These are phyloP conservation scores for Bombycilla garrulus DNA, from an alignment of 2,113 vertebrate species.

Conservation along the genomic window DNA sequence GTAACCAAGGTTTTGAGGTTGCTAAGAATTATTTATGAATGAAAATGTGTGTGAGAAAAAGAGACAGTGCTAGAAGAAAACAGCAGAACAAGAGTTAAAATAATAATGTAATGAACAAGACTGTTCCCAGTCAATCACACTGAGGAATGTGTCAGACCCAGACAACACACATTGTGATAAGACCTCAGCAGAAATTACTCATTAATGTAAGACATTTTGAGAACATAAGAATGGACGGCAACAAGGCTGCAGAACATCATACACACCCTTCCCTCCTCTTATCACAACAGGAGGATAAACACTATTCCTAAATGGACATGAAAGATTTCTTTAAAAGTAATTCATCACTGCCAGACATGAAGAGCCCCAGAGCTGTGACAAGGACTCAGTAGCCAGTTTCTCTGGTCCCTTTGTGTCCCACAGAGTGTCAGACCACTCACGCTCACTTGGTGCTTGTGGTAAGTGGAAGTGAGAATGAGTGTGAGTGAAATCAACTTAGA, in stretches of 20 bases:
- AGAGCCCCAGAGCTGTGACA: background rate
- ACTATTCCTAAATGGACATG: background rate
- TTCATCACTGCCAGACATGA: background rate
- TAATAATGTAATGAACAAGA: background rate
- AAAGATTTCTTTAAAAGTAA: background rate
- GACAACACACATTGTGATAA: background rate
- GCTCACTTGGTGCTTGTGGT: background rate
- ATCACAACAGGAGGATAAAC: background rate
- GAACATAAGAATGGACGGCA: background rate
- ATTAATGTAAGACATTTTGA: background rate
- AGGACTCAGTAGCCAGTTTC: background rate
- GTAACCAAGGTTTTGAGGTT: background rate
- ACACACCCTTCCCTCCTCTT: background rate
- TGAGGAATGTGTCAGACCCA: constrained; percentile 1
- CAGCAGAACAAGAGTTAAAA: background rate
- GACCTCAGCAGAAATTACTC: background rate
- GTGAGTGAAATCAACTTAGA: background rate
- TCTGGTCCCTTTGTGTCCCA: background rate
- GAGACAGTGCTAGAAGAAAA: background rate
- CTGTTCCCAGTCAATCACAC: background rate
- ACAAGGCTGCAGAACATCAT: background rate
- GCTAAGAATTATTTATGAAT: background rate
- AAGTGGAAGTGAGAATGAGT: background rate
- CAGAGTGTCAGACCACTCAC: background rate
- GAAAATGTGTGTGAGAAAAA: background rate